phyloP scores from a whole-genome alignment of 2,797 vertebrate species.

The Pseudomugil tenellus region DNA sequence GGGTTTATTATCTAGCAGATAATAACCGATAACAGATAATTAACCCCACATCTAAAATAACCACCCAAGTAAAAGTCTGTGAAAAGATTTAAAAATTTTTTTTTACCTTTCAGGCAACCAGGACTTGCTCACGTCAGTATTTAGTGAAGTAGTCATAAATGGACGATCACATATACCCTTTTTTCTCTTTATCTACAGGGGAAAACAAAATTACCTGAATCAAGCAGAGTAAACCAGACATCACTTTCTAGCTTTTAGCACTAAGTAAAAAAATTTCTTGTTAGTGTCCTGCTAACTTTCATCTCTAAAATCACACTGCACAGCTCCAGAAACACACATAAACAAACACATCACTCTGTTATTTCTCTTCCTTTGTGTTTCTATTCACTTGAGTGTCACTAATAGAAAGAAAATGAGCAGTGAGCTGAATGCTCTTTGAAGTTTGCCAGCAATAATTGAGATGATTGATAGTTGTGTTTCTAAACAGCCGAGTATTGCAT shows the following conservation, averaged over 20 bases:
- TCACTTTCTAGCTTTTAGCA: slow-evolving; percentile 27
- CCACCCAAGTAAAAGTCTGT: too few species aligned
- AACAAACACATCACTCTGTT: slow-evolving; percentile 15
- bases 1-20: too few species aligned
- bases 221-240: slow-evolving; percentile 34
- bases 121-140: too few species aligned
- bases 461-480: slow-evolving; percentile 69
- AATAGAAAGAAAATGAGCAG: slow-evolving; percentile 72
- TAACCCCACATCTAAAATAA: too few species aligned
- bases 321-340: background rate
- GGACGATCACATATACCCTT: too few species aligned
- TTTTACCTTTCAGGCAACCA: too few species aligned
- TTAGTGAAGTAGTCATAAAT: too few species aligned
- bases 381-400: slow-evolving; percentile 65
- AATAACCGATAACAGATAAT: too few species aligned
- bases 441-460: slow-evolving; percentile 67
- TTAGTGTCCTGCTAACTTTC: slow-evolving; percentile 29
- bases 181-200: background rate
- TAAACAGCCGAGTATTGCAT: slow-evolving; percentile 55
- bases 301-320: slow-evolving; percentile 6
- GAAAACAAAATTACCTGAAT: slow-evolving; percentile 17
- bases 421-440: slow-evolving; percentile 53
- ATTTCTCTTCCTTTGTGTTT: slow-evolving; percentile 45
- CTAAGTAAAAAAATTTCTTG: slow-evolving; percentile 35
- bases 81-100: too few species aligned